A percentile compares a stretch with the other conserved stretches of the same genome.
These are phyloP conservation scores for Esox masquinongy DNA, from an alignment of 2,797 vertebrate species.

Conservation along the genomic window DNA sequence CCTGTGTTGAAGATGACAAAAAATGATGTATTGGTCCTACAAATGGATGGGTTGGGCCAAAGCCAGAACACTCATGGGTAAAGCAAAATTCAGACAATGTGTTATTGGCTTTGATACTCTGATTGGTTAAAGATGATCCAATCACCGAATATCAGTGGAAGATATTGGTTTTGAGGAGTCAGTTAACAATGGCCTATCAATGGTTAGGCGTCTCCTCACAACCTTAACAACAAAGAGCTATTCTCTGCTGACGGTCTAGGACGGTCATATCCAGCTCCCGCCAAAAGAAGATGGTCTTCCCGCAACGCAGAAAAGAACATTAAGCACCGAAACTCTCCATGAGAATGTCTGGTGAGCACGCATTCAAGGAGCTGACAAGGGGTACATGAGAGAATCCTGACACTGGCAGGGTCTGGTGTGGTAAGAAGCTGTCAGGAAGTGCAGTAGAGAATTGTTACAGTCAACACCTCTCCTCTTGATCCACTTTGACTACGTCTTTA, in stretches of 20 bases:
- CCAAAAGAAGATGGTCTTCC: background rate
- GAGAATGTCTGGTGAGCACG: background rate
- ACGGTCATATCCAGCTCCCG: background rate
- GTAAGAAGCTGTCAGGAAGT: slow-evolving; percentile 18
- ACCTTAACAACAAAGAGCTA: background rate
- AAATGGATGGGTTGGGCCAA: too few species aligned
- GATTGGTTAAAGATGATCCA: too few species aligned
- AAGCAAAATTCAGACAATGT: too few species aligned
- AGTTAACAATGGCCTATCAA: background rate
- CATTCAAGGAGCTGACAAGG: background rate
- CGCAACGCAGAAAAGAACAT: background rate
- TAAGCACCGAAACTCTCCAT: background rate
- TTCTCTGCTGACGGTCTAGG: background rate
- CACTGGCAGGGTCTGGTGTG: slow-evolving; percentile 37
- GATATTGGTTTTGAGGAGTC: too few species aligned
- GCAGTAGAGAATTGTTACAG: background rate
- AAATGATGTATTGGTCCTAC: too few species aligned
- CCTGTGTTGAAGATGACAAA: too few species aligned
- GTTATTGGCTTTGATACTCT: too few species aligned
- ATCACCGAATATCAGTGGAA: background rate
- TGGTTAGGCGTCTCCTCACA: background rate
- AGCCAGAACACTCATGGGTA: too few species aligned
- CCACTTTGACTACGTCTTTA: slow-evolving; percentile 60
- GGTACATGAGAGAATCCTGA: background rate
- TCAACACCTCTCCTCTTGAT: slow-evolving; percentile 41